Conservation (phyloP, 2,797 vertebrate genomes). For the Muraenolepis orangiensis region DNA sequence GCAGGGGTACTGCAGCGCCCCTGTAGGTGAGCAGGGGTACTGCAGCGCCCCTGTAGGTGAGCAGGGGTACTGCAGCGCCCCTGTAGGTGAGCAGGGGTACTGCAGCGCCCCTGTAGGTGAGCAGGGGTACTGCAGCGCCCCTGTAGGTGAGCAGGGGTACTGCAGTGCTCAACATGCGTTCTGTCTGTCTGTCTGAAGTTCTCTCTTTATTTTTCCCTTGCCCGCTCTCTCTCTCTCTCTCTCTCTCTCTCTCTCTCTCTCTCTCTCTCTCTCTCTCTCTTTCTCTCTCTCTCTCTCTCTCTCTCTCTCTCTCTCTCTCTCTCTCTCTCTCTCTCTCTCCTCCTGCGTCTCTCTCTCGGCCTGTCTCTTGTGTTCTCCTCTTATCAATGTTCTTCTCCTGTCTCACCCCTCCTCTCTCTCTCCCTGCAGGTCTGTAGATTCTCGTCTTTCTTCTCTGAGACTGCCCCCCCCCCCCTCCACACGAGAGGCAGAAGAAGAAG, state of each 20-base stretch:
- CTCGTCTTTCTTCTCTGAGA: conserved; percentile 64
- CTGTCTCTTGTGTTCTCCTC: too few species aligned
- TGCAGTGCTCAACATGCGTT: conserved; percentile 66
- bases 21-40: conserved; percentile 41
- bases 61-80: too few species aligned
- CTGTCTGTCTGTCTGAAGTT: too few species aligned
- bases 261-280: conserved; percentile 5
- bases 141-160: conserved; percentile 41
- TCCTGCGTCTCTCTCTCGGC: not conserved
- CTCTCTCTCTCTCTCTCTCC: not conserved
- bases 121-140: too few species aligned
- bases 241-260: not conserved
- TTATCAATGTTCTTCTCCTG: too few species aligned
- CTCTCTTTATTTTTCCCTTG: not conserved
- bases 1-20: too few species aligned
- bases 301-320: too few species aligned
- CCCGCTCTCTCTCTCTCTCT: not conserved
- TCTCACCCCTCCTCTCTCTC: conserved; percentile 10
- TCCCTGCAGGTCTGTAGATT: conserved; percentile 73
- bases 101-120: conserved; percentile 63
- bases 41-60: conserved; percentile 63
- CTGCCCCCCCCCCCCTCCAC: conserved; percentile 56
- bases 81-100: conserved; percentile 41
- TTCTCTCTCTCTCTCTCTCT: conserved; percentile 5
- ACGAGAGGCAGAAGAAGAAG: conserved; percentile 63